phyloP scores from a whole-genome alignment of 2,888 invertebrate genomes.

The Eupithecia subfuscata region DNA sequence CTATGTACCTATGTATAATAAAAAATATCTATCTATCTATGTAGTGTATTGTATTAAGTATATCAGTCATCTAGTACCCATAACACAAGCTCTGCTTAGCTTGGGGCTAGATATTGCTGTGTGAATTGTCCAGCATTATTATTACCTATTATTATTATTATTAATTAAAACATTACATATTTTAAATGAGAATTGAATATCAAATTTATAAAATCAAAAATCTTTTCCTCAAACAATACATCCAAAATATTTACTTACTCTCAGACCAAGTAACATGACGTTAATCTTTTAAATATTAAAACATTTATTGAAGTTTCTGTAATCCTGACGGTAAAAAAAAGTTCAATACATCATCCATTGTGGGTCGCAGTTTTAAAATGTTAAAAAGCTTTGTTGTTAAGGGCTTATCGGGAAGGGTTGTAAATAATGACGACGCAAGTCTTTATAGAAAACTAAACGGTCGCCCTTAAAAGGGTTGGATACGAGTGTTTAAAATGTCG shows the following conservation, averaged over 20 bases:
- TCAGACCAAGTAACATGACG: conserved; percentile 69
- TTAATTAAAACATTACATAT: not conserved
- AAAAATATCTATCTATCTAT: too few species aligned
- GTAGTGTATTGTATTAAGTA: too few species aligned
- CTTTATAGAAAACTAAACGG: conserved; percentile 79
- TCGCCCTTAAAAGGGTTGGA: conserved; percentile 45
- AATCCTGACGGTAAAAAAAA: conserved; percentile 72
- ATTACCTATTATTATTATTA: too few species aligned
- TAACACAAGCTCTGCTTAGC: too few species aligned
- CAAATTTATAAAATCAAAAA: conserved; percentile 39
- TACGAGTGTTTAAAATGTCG: conserved; percentile 41
- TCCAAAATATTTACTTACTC: conserved; percentile 49
- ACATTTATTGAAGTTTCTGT: conserved; percentile 74
- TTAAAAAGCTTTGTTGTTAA: conserved; percentile 82
- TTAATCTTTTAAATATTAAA: conserved; percentile 83
- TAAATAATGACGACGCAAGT: conserved; percentile 82
- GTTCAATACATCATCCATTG: conserved; percentile 75
- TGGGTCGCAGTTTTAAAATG: conserved; percentile 78
- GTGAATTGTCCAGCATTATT: too few species aligned
- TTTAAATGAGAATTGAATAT: not conserved
- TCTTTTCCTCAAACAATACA: conserved; percentile 63
- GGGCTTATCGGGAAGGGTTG: conserved; percentile 80
- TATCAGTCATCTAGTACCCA: too few species aligned
- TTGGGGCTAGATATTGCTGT: too few species aligned
- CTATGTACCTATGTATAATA: too few species aligned